Percentiles rank a stretch among this genome's conserved stretches.
Conservation (phyloP, 2,888 invertebrate genomes). For the Hirtodrosophila duncani region DNA sequence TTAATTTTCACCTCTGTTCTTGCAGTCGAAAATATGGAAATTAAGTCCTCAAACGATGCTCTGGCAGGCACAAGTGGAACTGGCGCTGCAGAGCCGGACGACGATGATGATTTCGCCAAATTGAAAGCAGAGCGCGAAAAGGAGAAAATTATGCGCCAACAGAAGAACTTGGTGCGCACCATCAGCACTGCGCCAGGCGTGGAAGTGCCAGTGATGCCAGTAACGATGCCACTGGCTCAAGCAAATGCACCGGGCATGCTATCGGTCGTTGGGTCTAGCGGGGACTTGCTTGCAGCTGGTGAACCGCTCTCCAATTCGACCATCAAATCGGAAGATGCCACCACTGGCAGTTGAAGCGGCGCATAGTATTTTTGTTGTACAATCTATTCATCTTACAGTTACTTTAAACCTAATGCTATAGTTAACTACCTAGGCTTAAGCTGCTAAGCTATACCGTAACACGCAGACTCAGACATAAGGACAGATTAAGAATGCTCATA, state of each 20-base stretch:
- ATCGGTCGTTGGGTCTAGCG: slow-evolving; percentile 38
- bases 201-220: slow-evolving; percentile 35
- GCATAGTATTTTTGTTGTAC: slow-evolving; percentile 33
- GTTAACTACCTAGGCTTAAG: slow-evolving; percentile 44
- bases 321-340: slow-evolving; percentile 46
- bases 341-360: slow-evolving; percentile 43
- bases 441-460: slow-evolving; percentile 34
- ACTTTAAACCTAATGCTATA: slow-evolving; percentile 37
- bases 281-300: slow-evolving; percentile 45
- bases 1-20: no score
- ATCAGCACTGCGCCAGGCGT: slow-evolving; percentile 76
- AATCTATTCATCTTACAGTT: slow-evolving; percentile 17
- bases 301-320: slow-evolving; percentile 50
- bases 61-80: slow-evolving; percentile 29
- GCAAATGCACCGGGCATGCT: slow-evolving; percentile 17
- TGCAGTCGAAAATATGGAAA: slow-evolving; percentile 74
- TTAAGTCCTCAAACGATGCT: slow-evolving; percentile 61
- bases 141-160: slow-evolving; percentile 82
- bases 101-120: slow-evolving; percentile 84
- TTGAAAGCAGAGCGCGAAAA: slow-evolving; percentile 84
- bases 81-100: slow-evolving; percentile 32
- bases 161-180: slow-evolving; percentile 82
- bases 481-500: slow-evolving; percentile 57
- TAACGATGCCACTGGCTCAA: slow-evolving; percentile 23
- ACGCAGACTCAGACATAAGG: slow-evolving; percentile 19